A percentile compares a stretch with the other conserved stretches of the same genome.
Conservation (phyloP, 2,888 invertebrate species). For the Apeira syringaria region DNA sequence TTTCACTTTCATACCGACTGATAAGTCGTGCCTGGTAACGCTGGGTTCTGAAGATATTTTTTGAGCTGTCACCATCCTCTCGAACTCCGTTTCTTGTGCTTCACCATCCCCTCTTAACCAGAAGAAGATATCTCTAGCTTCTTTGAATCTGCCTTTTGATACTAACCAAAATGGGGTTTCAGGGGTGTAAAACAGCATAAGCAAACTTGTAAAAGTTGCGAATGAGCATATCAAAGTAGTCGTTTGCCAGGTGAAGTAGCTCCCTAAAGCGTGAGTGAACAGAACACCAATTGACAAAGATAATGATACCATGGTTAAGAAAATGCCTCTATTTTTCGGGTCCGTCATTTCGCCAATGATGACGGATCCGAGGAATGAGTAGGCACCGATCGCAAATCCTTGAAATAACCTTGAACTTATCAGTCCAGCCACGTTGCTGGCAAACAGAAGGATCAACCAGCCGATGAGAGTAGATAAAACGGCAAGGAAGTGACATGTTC, state of each 20-base stretch:
- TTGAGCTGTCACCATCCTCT: slow-evolving; percentile 71
- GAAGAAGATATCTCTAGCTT: slow-evolving; percentile 82
- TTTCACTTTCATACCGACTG: slow-evolving; percentile 41
- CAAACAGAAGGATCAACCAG: slow-evolving; percentile 81
- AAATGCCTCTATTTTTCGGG: slow-evolving; percentile 84
- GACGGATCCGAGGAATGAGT: slow-evolving; percentile 79
- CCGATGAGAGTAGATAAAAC: slow-evolving; percentile 79
- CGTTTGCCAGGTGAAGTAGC: slow-evolving; percentile 82
- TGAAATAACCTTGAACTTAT: slow-evolving; percentile 79
- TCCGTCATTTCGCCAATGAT: slow-evolving; percentile 84
- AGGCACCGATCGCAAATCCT: slow-evolving; percentile 81
- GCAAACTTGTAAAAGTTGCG: slow-evolving; percentile 78
- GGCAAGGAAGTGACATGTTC: slow-evolving; percentile 77
- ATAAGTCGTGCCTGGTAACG: slow-evolving; percentile 43
- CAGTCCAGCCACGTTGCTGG: slow-evolving; percentile 66
- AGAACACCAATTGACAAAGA: slow-evolving; percentile 85
- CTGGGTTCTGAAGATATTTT: slow-evolving; percentile 59
- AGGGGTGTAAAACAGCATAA: slow-evolving; percentile 74
- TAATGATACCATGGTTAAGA: slow-evolving; percentile 84
- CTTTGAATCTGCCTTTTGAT: slow-evolving; percentile 77
- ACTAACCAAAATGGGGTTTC: slow-evolving; percentile 88
- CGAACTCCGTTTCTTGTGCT: slow-evolving; percentile 67
- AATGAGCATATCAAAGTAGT: slow-evolving; percentile 79
- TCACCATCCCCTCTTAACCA: slow-evolving; percentile 80
- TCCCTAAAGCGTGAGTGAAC: slow-evolving; percentile 85